Conservation (phyloP, 2,888 invertebrate genomes). For the Lamellibrachia columna region DNA sequence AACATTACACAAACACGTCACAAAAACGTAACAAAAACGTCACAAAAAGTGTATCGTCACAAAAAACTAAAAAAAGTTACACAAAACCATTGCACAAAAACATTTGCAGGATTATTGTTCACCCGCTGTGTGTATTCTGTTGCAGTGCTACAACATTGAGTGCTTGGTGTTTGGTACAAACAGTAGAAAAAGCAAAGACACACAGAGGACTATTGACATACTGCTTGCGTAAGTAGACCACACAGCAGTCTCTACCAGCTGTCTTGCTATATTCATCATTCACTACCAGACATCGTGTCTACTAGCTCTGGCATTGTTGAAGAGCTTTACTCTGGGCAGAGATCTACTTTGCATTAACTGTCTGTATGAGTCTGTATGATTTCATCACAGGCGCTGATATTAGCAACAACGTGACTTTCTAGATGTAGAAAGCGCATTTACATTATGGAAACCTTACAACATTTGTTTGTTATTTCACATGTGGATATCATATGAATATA, state of each 20-base stretch:
- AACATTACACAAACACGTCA: no score
- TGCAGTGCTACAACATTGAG: constrained; percentile 61
- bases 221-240: constrained; percentile 59
- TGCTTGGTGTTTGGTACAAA: constrained; percentile 57
- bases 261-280: not conserved
- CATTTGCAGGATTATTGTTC: not conserved
- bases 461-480: not conserved
- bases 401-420: no score
- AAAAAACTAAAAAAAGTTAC: not conserved
- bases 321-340: not conserved
- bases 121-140: constrained; percentile 26
- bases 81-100: not conserved
- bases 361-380: not conserved
- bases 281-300: not conserved
- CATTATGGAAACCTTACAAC: no score
- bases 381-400: not conserved
- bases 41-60: not conserved
- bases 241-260: not conserved
- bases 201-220: constrained; percentile 61
- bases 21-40: not conserved
- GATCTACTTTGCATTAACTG: not conserved
- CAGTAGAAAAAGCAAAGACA: constrained; percentile 59
- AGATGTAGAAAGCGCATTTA: no score
- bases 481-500: no score
- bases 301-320: not conserved